Base-by-base conservation (phyloP, 2,113 vertebrate genomes). In the Sorex fumeus region DNA sequence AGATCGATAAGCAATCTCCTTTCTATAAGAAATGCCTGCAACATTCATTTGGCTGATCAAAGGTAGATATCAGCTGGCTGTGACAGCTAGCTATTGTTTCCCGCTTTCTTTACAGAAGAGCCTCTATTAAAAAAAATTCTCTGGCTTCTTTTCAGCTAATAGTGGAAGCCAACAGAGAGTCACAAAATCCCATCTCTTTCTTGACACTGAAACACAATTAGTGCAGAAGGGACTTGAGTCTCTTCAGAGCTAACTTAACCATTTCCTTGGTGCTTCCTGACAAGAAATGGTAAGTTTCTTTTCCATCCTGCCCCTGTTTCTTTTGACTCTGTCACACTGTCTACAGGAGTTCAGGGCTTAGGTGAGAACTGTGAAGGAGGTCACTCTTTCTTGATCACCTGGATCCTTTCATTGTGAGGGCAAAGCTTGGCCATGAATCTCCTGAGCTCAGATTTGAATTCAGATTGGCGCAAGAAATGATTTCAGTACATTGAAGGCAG, bases 1-100 rank as follows among this genome's bases (percentile, higher is more conserved):
- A 99, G 99, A 99, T 99, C 99, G 99, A 99, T 99, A 99, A 99
- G 99, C 99, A 99, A 99, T 99, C 99, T 99, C 99, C 99, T 99
- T 98, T 98, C 99, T 99, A 99, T 99, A 99, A 99, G 99, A 99
- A 99, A 99, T 99, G 99, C 99, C 99, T 99, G 98, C 99, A 98
- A 98, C 99, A 99, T 99, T 99, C 99, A 99, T 99, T 99, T 99
- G 99, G 98, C 98, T 99, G 99, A 99, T 99, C 99, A 99, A 99
- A 99, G 99, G 98, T 97, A 98, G 98, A 98, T 98, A 98, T 98
- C 99, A 99, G 98, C 98, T 94, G 90, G 96, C 95, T 95, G 98
- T 98, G 99, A 99, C 99, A 99, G 99, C 98, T 96, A 96, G 98
- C 99, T 99, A 99, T 99, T 99, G 99, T 99, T 99, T 99, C 98